These are phyloP conservation scores for Idaea dimidiata DNA, from an alignment of 2,888 invertebrate species.

Conservation along the genomic window DNA sequence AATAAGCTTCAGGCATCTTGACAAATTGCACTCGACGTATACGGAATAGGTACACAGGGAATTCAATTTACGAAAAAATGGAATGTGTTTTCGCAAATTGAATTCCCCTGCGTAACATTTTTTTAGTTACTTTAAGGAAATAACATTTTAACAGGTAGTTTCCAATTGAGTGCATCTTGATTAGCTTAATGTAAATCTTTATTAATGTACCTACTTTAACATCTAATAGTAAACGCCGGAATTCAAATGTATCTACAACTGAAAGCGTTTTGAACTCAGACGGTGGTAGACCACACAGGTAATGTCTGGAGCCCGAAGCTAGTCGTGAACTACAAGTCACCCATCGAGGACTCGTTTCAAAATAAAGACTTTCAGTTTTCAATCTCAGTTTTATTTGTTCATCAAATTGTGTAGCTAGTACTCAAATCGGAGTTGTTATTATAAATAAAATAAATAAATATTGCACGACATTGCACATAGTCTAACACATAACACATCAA, in stretches of 20 bases:
- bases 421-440: constrained; percentile 33
- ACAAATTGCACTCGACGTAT: constrained; percentile 47
- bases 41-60: constrained; percentile 40
- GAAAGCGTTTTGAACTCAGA: constrained; percentile 43
- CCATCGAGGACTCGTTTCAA: constrained; percentile 43
- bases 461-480: too few species aligned
- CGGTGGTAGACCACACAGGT: constrained; percentile 64
- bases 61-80: constrained; percentile 46
- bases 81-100: too few species aligned
- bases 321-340: constrained; percentile 69
- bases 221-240: constrained; percentile 20
- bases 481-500: too few species aligned
- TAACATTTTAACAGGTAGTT: constrained; percentile 8
- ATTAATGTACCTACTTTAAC: neutral
- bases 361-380: constrained; percentile 63
- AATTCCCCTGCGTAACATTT: constrained; percentile 25
- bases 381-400: constrained; percentile 63
- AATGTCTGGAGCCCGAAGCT: constrained; percentile 57
- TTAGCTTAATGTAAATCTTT: neutral
- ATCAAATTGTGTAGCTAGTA: constrained; percentile 36
- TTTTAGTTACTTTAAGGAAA: constrained; percentile 15
- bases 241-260: constrained; percentile 40
- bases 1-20: constrained; percentile 35
- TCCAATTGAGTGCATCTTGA: constrained; percentile 6
- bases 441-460: too few species aligned